Evolutionary conservation across 2,797 vertebrate genomes (phyloP), one percentile per base, ranked within the genome.

Genomic region (Argyrosomus regius): DNA sequence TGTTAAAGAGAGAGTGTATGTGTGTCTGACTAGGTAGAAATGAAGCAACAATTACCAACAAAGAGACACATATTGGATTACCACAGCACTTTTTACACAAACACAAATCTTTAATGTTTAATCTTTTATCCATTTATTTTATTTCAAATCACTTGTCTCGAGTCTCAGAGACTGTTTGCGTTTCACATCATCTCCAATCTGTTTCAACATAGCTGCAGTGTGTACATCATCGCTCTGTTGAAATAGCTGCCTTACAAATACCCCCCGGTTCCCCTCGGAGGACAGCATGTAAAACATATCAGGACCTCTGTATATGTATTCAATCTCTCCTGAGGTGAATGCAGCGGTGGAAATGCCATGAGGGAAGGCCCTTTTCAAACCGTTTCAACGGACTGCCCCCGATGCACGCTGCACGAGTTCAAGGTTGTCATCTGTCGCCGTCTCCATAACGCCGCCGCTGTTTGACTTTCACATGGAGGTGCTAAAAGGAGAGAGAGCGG

Each of bases 111-210:
- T 0, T 28, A 17, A 66, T 39, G 46, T 5, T 22, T 5, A 41
- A 31, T 59, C 6, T 46, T 46, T 64, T 50, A 64, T 65, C 71
- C 65, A 50, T 64, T 31, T 61, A 24, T 78, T 79, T 84, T 20
- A 69, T 68, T 77, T 81, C 43, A 59, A 54, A 74, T 70, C 57
- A 6, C 58, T 74, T 41, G 65, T 50, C 41, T 73, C 28, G 0
- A 52, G 63, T 69, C 81, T 79, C 62, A 3, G 41, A 61, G 63
- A 80, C 72, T 91, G 90, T 93, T 94, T 93, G 89, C 63, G 72
- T 93, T 93, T 87, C 91, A 90, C 88, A 90, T 94, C 88, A 84
- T 91, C 89, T 92, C 83, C 90, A 91, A 94, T 95, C 90, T 89
- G 82, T 90, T 93, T 91, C 87, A 75, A 88, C 91, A 92, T 74